Conservation (phyloP, 2,888 invertebrate genomes). For the Lasioglossum malachurum region DNA sequence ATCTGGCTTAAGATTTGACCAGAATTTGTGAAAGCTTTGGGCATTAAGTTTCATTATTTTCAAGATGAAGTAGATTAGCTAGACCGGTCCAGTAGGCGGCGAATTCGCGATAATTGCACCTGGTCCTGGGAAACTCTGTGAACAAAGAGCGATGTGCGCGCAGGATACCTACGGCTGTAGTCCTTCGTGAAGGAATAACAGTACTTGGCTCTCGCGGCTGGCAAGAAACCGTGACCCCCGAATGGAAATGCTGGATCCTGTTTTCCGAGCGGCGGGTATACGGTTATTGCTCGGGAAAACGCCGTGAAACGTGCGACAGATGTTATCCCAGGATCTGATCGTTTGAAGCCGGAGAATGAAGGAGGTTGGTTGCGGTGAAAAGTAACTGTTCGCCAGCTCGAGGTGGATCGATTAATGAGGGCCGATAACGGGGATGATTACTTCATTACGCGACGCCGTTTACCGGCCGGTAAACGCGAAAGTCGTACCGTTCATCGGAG, state of each 20-base stretch:
- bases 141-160: conserved; percentile 8
- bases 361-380: conserved; percentile 4
- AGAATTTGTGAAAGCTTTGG: background rate
- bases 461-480: conserved; percentile 53
- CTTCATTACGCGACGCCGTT: conserved; percentile 69
- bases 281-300: conserved; percentile 14
- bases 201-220: background rate
- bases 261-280: conserved; percentile 36
- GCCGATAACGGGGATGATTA: conserved; percentile 71
- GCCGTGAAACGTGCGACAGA: conserved; percentile 32
- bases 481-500: conserved; percentile 70
- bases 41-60: background rate
- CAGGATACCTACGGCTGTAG: background rate
- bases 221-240: background rate
- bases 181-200: conserved; percentile 40
- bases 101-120: background rate
- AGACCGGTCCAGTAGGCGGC: background rate
- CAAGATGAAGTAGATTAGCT: background rate
- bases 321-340: conserved; percentile 29
- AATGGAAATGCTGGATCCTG: conserved; percentile 41
- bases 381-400: conserved; percentile 34
- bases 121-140: conserved; percentile 3
- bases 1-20: no score
- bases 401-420: conserved; percentile 69
- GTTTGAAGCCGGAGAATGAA: conserved; percentile 9